Percentiles rank a stretch among this genome's conserved stretches.
Conservation (phyloP, 2,797 vertebrate genomes). For the Mormyrus proboscirostris region DNA sequence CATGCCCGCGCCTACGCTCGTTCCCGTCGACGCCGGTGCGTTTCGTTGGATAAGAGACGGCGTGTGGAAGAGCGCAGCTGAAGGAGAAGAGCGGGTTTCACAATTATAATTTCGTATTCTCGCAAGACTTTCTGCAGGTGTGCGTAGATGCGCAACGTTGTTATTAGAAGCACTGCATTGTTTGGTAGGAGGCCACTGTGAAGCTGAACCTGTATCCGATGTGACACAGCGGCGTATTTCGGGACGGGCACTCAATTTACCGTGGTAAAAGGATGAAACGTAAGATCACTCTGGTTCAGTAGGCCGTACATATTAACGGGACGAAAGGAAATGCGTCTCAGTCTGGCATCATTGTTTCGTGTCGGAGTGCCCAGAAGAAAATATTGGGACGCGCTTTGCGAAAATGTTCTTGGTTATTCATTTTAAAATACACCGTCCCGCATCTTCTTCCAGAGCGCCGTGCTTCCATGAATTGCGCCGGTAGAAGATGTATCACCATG, state of each 20-base stretch:
- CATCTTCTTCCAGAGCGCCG: slow-evolving; percentile 31
- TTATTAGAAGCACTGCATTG: slow-evolving; percentile 7
- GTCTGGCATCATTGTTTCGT: neutral
- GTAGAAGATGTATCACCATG: slow-evolving; percentile 47
- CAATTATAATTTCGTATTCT: slow-evolving; percentile 4
- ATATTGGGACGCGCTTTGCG: neutral
- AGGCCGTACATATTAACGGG: slow-evolving; percentile 14
- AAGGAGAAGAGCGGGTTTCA: neutral
- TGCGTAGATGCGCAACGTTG: neutral
- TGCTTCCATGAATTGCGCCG: slow-evolving; percentile 34
- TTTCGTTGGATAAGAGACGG: slow-evolving; percentile 17
- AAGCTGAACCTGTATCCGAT: neutral
- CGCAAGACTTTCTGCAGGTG: slow-evolving; percentile 25
- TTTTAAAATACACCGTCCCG: neutral
- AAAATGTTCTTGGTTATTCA: neutral
- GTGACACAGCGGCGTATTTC: slow-evolving; percentile 7
- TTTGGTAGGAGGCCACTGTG: neutral
- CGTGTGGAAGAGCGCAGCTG: slow-evolving; percentile 5
- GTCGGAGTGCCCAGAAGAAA: neutral
- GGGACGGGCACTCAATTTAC: slow-evolving; percentile 11
- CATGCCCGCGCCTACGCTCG: neutral
- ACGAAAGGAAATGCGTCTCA: slow-evolving; percentile 7
- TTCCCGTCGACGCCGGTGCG: slow-evolving; percentile 17
- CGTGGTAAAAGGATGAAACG: neutral
- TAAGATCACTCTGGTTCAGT: neutral